Evolutionary conservation across 1,140 invertebrate genomes (phyloP).

Genomic region (Drosophila aff.): DNA sequence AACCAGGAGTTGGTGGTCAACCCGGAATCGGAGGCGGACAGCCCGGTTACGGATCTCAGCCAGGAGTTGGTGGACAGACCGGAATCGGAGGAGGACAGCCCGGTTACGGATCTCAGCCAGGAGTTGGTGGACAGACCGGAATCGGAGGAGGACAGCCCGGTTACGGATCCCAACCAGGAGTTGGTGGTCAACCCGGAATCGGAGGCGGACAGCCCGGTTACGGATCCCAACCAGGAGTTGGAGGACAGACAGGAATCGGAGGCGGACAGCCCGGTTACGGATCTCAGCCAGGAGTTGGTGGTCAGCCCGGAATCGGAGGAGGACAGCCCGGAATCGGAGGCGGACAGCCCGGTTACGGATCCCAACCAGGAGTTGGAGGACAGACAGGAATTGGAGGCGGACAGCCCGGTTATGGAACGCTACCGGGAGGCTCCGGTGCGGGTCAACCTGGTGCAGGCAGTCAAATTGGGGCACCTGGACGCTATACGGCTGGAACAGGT

Average conservation of each 20-base stretch:
- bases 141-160: too few species aligned
- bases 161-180: constrained; percentile 3
- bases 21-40: constrained; percentile 1
- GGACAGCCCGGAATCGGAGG: constrained; percentile 15
- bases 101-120: neutral
- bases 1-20: constrained; percentile 8
- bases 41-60: neutral
- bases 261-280: constrained; percentile 5
- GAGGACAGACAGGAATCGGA: constrained; percentile 9
- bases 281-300: neutral
- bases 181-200: constrained; percentile 6
- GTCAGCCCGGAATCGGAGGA: too few species aligned
- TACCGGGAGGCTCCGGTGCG: neutral
- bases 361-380: neutral
- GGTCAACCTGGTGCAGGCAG: constrained; percentile 11
- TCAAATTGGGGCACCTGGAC: constrained; percentile 39
- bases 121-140: constrained; percentile 5
- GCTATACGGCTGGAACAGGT: constrained; percentile 38
- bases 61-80: constrained; percentile 1
- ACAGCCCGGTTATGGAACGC: constrained; percentile 2
- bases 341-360: neutral
- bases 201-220: constrained; percentile 10
- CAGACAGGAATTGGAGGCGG: constrained; percentile 8
- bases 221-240: constrained; percentile 26
- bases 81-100: neutral